These are phyloP conservation scores for Glossophaga mutica DNA, from an alignment of 2,797 vertebrate genomes.

Conservation along the genomic window DNA sequence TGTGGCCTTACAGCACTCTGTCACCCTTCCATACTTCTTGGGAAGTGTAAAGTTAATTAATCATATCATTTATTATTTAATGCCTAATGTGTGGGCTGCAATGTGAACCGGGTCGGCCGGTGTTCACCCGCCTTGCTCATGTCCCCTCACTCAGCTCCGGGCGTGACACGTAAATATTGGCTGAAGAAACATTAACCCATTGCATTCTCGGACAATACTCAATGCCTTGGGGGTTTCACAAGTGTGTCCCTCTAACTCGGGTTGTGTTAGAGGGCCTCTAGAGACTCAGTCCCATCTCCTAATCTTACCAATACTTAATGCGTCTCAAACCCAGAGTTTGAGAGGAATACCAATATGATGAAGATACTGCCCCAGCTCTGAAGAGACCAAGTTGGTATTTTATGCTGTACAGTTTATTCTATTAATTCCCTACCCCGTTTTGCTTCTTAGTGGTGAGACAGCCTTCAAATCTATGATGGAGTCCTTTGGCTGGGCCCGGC, in stretches of 20 bases:
- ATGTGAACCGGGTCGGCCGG: not conserved
- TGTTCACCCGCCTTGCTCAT: not conserved
- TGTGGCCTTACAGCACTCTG: not conserved
- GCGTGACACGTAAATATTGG: not conserved
- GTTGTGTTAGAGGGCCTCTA: not conserved
- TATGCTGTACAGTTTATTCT: not conserved
- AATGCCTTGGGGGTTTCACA: not conserved
- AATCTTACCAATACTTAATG: not conserved
- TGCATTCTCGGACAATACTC: not conserved
- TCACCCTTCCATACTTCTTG: not conserved
- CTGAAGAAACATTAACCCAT: not conserved
- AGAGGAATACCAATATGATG: not conserved
- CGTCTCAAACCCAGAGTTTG: not conserved
- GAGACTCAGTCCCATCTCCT: not conserved
- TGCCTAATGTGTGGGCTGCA: not conserved
- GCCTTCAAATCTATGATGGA: slow-evolving; percentile 92
- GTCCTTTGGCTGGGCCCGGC: slow-evolving; percentile 91
- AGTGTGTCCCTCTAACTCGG: not conserved
- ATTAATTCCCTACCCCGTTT: not conserved
- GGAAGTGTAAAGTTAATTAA: not conserved
- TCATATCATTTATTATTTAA: not conserved
- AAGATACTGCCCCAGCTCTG: not conserved
- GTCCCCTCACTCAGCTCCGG: not conserved
- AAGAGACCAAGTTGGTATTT: not conserved
- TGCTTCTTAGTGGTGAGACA: slow-evolving; percentile 87